A percentile compares a stretch with the other conserved stretches of the same genome.
phyloP scores from a whole-genome alignment of 2,113 vertebrate genomes.

The Dryoscopus gambensis region DNA sequence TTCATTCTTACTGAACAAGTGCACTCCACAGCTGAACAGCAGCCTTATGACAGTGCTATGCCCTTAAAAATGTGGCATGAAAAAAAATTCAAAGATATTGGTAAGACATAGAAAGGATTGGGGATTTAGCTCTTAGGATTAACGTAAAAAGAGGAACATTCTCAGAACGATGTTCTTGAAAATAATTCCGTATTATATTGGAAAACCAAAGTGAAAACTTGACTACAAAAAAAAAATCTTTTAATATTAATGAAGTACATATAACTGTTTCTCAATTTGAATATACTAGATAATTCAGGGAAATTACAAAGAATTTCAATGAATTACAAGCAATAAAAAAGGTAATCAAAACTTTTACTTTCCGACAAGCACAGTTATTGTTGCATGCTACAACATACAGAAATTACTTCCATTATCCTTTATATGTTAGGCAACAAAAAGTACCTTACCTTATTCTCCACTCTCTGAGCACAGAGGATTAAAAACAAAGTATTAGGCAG shows the following conservation, averaged over 20 bases:
- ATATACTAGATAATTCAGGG: background rate
- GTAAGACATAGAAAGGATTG: background rate
- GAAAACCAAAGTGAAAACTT: background rate
- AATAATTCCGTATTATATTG: background rate
- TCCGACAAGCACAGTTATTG: background rate
- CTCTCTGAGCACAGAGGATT: constrained; percentile 29
- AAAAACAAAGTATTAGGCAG: background rate
- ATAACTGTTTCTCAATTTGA: background rate
- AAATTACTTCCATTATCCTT: constrained; percentile 8
- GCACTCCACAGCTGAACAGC: background rate
- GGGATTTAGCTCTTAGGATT: background rate
- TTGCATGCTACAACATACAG: background rate
- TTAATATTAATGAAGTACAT: background rate
- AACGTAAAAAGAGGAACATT: background rate
- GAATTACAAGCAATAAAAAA: constrained; percentile 33
- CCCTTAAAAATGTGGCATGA: background rate
- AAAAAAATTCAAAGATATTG: background rate
- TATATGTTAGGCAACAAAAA: background rate
- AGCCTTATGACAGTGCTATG: background rate
- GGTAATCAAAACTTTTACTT: constrained; percentile 16
- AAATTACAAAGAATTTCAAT: background rate
- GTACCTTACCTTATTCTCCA: constrained; percentile 52
- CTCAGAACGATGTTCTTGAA: background rate
- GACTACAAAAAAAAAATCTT: background rate
- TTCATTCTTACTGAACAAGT: background rate